A percentile compares a stretch with the other conserved stretches of the same genome.
These are phyloP conservation scores for Cataglyphis rosenhaueri DNA, from an alignment of 2,888 invertebrate species.

Conservation along the genomic window DNA sequence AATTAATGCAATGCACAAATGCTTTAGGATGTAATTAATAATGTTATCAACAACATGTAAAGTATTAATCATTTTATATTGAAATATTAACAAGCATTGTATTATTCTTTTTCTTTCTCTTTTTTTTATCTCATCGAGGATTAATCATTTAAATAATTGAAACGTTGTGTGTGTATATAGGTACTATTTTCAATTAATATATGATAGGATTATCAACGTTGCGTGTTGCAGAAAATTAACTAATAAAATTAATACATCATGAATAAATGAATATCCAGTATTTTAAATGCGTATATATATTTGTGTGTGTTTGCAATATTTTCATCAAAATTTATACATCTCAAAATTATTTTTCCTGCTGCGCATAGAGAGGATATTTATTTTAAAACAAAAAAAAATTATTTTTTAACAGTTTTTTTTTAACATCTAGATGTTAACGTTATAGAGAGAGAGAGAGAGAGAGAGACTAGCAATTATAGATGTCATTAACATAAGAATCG, in stretches of 20 bases:
- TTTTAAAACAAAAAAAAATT: background rate
- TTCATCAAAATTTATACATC: background rate
- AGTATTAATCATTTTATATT: constrained; percentile 8
- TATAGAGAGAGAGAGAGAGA: too few species aligned
- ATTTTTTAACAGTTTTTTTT: background rate
- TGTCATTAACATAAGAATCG: constrained; percentile 40
- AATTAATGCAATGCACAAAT: constrained; percentile 16
- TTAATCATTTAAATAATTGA: constrained; percentile 34
- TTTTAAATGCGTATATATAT: background rate
- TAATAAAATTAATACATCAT: background rate
- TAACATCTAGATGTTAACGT: background rate
- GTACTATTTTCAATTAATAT: constrained; percentile 4
- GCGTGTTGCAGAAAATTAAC: constrained; percentile 9
- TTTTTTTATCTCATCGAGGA: background rate
- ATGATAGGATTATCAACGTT: background rate
- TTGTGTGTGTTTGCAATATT: background rate
- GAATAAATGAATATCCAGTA: background rate
- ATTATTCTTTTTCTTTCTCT: background rate
- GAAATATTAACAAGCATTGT: constrained; percentile 25
- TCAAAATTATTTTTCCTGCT: background rate
- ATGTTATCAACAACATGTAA: background rate
- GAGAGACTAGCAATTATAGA: background rate
- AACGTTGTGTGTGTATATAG: background rate
- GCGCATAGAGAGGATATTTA: background rate
- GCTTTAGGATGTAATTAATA: background rate